Evolutionary conservation across 2,797 vertebrate genomes (phyloP).

Genomic region (Heliangelus exortis): DNA sequence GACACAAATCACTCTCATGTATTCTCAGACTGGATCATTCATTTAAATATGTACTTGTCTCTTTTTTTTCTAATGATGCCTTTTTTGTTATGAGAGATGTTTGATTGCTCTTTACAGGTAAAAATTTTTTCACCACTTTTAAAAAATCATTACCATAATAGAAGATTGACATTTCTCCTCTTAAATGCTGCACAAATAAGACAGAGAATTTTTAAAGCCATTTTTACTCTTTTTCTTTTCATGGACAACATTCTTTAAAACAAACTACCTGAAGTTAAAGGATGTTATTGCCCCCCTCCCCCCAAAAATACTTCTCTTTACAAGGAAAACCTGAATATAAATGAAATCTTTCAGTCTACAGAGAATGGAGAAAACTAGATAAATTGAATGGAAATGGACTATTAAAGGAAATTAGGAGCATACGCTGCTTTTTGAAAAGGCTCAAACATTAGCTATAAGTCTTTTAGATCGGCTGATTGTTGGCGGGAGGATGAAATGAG

Average conservation of each 20-base stretch:
- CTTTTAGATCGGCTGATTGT: conserved; percentile 32
- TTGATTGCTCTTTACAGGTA: conserved; percentile 59
- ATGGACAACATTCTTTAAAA: conserved; percentile 48
- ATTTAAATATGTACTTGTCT: conserved; percentile 52
- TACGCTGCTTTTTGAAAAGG: conserved; percentile 9
- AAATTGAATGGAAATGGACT: conserved; percentile 51
- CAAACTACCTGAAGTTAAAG: conserved; percentile 36
- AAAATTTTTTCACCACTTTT: not conserved
- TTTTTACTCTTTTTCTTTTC: conserved; percentile 16
- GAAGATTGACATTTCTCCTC: conserved; percentile 53
- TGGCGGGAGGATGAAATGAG: conserved; percentile 4
- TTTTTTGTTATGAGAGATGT: conserved; percentile 37
- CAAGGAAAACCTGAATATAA: conserved; percentile 20
- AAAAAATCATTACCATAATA: conserved; percentile 52
- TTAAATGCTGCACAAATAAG: conserved; percentile 47
- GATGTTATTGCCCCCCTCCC: not conserved
- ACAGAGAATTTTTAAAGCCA: conserved; percentile 16
- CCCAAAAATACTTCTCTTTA: not conserved
- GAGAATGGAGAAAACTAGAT: conserved; percentile 34
- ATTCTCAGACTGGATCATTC: conserved; percentile 29
- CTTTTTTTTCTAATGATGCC: conserved; percentile 43
- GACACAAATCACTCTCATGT: conserved; percentile 30
- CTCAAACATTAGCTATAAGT: conserved; percentile 30
- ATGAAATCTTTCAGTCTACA: conserved; percentile 35
- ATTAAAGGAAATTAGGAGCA: conserved; percentile 63